These are phyloP conservation scores for Anthoscopus minutus DNA, from an alignment of 2,113 vertebrate genomes.

Conservation along the genomic window DNA sequence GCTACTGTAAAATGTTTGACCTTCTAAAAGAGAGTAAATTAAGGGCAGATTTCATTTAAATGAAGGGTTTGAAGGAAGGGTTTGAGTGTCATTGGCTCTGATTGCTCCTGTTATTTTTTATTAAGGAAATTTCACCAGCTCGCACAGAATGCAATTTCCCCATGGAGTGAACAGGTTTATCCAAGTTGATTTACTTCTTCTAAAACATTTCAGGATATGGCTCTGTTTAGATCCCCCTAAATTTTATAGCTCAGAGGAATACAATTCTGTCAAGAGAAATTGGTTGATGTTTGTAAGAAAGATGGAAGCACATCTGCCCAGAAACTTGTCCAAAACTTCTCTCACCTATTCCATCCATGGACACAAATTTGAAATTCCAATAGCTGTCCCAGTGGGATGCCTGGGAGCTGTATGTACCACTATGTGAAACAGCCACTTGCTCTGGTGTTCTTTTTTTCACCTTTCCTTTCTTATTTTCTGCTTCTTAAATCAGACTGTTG, in stretches of 20 bases:
- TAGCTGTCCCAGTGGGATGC: not conserved
- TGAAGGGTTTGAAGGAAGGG: not conserved
- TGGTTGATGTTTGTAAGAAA: not conserved
- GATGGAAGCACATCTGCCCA: not conserved
- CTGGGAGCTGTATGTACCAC: not conserved
- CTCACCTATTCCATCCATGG: not conserved
- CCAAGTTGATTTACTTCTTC: not conserved
- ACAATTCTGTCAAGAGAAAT: not conserved
- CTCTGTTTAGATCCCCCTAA: not conserved
- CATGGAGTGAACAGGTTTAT: not conserved
- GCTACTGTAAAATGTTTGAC: not conserved
- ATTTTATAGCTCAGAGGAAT: not conserved
- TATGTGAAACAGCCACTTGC: rapidly evolving
- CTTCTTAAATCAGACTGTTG: not conserved
- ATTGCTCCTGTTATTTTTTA: not conserved
- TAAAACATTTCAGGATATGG: not conserved
- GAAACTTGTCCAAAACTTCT: not conserved
- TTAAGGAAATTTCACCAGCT: not conserved
- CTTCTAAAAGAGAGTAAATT: not conserved
- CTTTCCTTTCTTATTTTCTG: not conserved
- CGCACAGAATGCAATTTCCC: not conserved
- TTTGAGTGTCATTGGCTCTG: not conserved
- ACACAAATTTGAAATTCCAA: not conserved
- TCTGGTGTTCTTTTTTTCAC: not conserved
- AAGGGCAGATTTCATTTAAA: not conserved